Base-by-base conservation (phyloP, 2,113 vertebrate genomes). In the Entelurus aequoreus region DNA sequence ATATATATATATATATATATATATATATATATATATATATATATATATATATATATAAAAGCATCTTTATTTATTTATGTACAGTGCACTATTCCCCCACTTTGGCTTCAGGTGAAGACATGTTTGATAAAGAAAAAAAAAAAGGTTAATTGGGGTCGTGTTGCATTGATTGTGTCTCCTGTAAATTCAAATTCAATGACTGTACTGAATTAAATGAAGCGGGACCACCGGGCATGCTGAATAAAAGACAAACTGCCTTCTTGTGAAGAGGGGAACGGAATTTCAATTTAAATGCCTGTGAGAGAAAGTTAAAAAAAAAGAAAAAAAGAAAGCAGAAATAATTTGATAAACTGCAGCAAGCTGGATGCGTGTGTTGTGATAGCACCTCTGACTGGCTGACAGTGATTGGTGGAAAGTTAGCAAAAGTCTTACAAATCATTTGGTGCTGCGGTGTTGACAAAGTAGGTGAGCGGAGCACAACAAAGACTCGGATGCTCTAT, bases 371-470 rank as follows among this genome's bases (percentile, higher is more conserved):
- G 28, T 71, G 46, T 38, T 63, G 42, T 56, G 66, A 66, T 74
- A 69, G 60, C 12, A 21, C 35, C 48, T 73, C 67, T 62, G 49
- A 44, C 69, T 54, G 49, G 48, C 69, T 54, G 57, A 48, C 62
- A 62, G 56, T 65, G 75, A 82, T 74, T 78, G 76, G 76, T 72
- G 80, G 74, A 84, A 86, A 88, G 84, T 85, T 84, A 80, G 77
- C 80, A 84, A 87, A 46, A 88, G 86, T 84, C 76, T 38, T 55
- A 55, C 54, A 55, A 55, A 75, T 82, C 77, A 78, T 73, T 78
- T 75, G 76, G 79, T 86, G 81, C 78, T 79, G 82, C 75, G 79
- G 76, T 86, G 82, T 77, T 84, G 83, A 85, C 83, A 87, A 87
- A 87, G 77, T 73, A 81, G 71, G 71, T 73, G 75, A 83, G 77